These are phyloP conservation scores for Panthera uncia DNA, from an alignment of 2,113 vertebrate genomes.

Conservation along the genomic window DNA sequence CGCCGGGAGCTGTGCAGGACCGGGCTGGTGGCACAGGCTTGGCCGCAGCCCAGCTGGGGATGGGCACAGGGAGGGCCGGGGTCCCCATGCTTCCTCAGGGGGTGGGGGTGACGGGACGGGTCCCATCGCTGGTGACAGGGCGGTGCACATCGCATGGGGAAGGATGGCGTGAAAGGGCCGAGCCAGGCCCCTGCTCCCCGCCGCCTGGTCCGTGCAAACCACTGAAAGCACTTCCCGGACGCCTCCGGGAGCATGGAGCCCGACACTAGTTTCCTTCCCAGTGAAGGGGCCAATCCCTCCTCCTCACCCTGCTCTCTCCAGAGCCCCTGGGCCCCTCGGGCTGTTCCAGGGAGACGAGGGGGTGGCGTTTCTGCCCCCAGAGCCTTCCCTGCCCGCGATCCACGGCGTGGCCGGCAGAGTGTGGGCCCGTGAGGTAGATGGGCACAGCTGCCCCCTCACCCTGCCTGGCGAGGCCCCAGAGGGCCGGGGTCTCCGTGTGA, in stretches of 20 bases:
- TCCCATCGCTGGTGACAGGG: neutral
- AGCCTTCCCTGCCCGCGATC: neutral
- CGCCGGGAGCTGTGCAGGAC: neutral
- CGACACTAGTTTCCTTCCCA: neutral
- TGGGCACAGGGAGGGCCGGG: neutral
- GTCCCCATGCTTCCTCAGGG: neutral
- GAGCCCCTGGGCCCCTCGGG: neutral
- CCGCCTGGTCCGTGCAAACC: slow-evolving; percentile 36
- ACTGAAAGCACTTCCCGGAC: slow-evolving; percentile 49
- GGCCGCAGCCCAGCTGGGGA: neutral
- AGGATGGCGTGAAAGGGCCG: neutral
- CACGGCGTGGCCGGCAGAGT: neutral
- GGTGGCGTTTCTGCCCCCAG: neutral
- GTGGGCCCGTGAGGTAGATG: slow-evolving; percentile 69
- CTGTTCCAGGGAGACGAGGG: neutral
- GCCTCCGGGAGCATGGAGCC: fast-evolving
- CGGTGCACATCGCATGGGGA: neutral
- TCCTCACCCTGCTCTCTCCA: neutral
- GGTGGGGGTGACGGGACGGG: neutral
- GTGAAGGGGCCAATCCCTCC: neutral
- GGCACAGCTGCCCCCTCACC: slow-evolving; percentile 56
- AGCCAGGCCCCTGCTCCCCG: neutral
- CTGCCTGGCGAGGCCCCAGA: slow-evolving; percentile 18
- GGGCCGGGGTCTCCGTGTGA: neutral
- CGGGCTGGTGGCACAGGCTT: neutral